phyloP scores from a whole-genome alignment of 2,888 invertebrate species.

The Coenonympha arcania region DNA sequence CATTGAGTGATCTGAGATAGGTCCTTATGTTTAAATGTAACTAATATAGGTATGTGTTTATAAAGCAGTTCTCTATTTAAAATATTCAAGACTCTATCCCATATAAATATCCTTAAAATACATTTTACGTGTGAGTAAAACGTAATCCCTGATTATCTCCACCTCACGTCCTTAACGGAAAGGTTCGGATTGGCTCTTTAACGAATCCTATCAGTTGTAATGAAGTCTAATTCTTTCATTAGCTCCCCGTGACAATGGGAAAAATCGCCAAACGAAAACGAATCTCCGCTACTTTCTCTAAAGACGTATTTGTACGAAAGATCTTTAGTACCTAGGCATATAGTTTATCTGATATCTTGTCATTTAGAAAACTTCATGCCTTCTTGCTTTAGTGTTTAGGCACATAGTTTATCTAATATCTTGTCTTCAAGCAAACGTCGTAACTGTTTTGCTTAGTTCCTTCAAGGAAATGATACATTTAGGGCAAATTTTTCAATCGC shows the following conservation, averaged over 20 bases:
- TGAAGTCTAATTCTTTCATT: constrained; percentile 75
- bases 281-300: constrained; percentile 34
- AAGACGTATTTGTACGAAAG: neutral
- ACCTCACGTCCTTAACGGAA: constrained; percentile 53
- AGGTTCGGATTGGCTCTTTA: constrained; percentile 72
- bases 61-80: too few relatives aligned
- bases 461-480: too few relatives aligned
- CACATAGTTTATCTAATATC: too few relatives aligned
- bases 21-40: too few relatives aligned
- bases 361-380: too few relatives aligned
- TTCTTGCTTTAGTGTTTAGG: too few relatives aligned
- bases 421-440: neutral
- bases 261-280: constrained; percentile 63
- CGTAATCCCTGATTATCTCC: constrained; percentile 56
- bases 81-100: too few relatives aligned
- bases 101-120: neutral
- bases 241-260: constrained; percentile 69
- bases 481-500: too few relatives aligned
- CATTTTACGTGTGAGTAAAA: constrained; percentile 37
- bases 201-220: constrained; percentile 72
- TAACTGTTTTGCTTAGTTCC: neutral
- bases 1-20: too few relatives aligned
- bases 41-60: too few relatives aligned
- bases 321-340: too few relatives aligned
- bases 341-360: neutral